Evolutionary conservation across 1,140 invertebrate species (phyloP), one percentile per base, ranked within the genome.

Genomic region (Drosophila quadrilineata): DNA sequence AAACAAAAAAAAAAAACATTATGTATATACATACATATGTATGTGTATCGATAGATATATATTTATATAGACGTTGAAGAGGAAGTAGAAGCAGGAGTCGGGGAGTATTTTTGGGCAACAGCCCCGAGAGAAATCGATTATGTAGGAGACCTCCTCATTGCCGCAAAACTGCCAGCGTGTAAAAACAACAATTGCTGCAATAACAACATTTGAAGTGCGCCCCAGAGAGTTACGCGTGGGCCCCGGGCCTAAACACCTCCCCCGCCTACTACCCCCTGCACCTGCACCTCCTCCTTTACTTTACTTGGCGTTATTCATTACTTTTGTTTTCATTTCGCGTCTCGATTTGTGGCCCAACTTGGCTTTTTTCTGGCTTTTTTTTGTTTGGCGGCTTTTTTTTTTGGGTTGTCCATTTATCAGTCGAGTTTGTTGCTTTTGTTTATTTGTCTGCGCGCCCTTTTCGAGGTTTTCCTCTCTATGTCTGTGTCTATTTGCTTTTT

Each of bases 381-480:
- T 26, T 29, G 22, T 16, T 63, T 36, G 2, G 50, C 59, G 26
- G 24, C 40, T 63, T 63, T 63, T 41, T n/a, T n/a, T n/a, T n/a
- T n/a, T n/a, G n/a, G 53, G 26, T 38, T 68, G 71, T 57, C 71
- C 76, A 80, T 80, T 80, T 82, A 82, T 80, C 76, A 80, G 76
- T 72, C 71, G 71, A 43, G 54, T 10, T 29, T 35, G 19, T 46
- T 50, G 31, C 48, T 50, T 8, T 26, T 53, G 21, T 60, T 53
- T 52, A 63, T 41, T 70, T 36, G 33, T 22, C 49, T 56, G 59
- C n/a, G n/a, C n/a, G 35, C 40, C 49, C 52, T 64, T 50, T n/a
- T n/a, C n/a, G n/a, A n/a, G n/a, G n/a, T n/a, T n/a, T n/a, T n/a
- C n/a, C n/a, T n/a, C n/a, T n/a, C n/a, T n/a, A n/a, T n/a, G n/a